Conservation (phyloP, 2,113 vertebrate species). For the Esox niger region DNA sequence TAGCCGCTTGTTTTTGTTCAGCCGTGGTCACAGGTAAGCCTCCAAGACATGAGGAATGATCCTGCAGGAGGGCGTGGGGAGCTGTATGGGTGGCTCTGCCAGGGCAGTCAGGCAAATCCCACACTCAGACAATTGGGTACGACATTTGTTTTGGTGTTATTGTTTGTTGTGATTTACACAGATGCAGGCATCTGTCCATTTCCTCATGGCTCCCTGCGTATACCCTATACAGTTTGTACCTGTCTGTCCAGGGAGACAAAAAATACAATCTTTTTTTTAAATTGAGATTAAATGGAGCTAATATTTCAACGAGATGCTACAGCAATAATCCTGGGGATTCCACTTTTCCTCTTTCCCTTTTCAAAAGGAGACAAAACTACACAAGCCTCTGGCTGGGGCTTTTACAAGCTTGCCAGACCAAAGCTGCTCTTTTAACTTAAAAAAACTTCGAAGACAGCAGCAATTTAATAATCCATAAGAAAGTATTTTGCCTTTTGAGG, state of each 20-base stretch:
- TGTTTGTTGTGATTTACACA: too few species aligned
- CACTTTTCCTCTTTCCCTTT: slow-evolving; percentile 29
- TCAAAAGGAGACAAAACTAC: slow-evolving; percentile 48
- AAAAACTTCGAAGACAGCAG: slow-evolving; percentile 39
- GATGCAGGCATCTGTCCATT: too few species aligned
- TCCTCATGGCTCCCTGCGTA: not conserved
- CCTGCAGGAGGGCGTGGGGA: slow-evolving; percentile 40
- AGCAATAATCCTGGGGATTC: slow-evolving; percentile 19
- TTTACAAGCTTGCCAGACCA: slow-evolving; percentile 40
- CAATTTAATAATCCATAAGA: slow-evolving; percentile 53
- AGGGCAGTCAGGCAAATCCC: slow-evolving; percentile 65
- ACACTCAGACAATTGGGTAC: slow-evolving; percentile 57
- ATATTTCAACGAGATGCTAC: slow-evolving; percentile 31
- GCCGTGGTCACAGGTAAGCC: slow-evolving; percentile 65
- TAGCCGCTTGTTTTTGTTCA: slow-evolving; percentile 67
- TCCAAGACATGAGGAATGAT: slow-evolving; percentile 68
- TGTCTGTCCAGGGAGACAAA: not conserved
- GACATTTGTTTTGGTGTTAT: slow-evolving; percentile 65
- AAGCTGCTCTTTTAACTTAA: slow-evolving; percentile 55
- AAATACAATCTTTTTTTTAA: not conserved
- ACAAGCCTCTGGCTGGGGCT: slow-evolving; percentile 52
- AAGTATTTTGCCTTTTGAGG: slow-evolving; percentile 55
- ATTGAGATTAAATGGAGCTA: slow-evolving; percentile 1
- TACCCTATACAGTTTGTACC: not conserved
- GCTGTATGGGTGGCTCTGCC: slow-evolving; percentile 51